Evolutionary conservation across 1,140 invertebrate species (phyloP), one percentile per base, ranked within the genome.

Genomic region (Oedothorax gibbosus): DNA sequence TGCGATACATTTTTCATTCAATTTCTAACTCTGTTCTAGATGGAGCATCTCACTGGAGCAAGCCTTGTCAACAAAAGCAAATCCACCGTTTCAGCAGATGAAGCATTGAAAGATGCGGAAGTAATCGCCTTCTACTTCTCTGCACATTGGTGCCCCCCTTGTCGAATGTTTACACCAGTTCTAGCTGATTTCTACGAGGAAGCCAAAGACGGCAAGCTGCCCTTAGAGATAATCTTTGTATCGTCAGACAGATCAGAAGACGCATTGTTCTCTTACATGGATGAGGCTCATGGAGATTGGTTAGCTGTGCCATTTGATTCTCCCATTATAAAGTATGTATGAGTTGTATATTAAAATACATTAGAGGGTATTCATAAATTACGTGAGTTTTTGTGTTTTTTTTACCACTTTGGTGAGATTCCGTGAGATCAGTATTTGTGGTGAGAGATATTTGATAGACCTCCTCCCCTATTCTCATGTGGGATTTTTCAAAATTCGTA

Each of bases 81-180:
- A 18, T 35, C 4, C 49, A 9, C n/a, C 14, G 50, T 82, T 7
- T 66, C 69, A 11, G 66, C 69, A 51, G 73, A 77, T 78, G 85
- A 86, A 20, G 88, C 76, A 56, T 66, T 88, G 12, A 54, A 68
- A 20, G 86, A 87, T 14, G 86, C 79, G 50, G 88, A 90, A 71
- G 78, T 89, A 6, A 86, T 90, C 68, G 88, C 79, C 35, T 88
- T 91, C 57, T 92, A 92, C 88, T 92, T 92, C 87, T 91, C 91
- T 11, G 92, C 92, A 21, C 90, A 92, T 75, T 92, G 92, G 92
- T 92, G 92, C 86, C 91, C 91, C 0, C 92, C 92, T 0, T 92
- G 92, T 87, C 87, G 88, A 50, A 87, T 86, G 49, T 92, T 92
- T 87, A 92, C 92, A 15, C 91, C 92, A 11, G 87, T 90, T 18